Evolutionary conservation across 2,888 invertebrate species (phyloP).

Genomic region (Thysanoteuthis rhombus): DNA sequence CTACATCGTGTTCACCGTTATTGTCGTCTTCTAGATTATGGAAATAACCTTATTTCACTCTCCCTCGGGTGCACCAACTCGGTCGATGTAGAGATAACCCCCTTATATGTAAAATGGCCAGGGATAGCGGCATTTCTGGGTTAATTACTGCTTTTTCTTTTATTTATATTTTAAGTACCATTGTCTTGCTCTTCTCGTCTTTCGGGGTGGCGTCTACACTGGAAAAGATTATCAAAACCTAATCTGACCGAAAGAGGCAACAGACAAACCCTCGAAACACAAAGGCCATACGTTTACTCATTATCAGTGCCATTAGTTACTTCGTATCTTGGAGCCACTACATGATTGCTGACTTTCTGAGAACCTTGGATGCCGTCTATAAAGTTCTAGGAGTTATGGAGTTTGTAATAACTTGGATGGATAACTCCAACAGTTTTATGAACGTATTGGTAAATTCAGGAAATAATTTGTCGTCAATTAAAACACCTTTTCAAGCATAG

Average conservation of each 20-base stretch:
- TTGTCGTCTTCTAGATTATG: slow-evolving; percentile 35
- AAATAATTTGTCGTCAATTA: slow-evolving; percentile 36
- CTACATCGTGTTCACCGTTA: too few species aligned
- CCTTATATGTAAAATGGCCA: slow-evolving; percentile 41
- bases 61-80: slow-evolving; percentile 33
- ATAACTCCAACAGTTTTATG: slow-evolving; percentile 46
- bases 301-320: slow-evolving; percentile 41
- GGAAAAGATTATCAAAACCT: background rate
- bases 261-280: background rate
- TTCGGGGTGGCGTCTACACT: slow-evolving; percentile 34
- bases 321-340: slow-evolving; percentile 48
- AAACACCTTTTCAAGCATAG: background rate
- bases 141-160: slow-evolving; percentile 40
- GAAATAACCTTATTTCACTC: slow-evolving; percentile 40
- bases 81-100: slow-evolving; percentile 36
- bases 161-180: slow-evolving; percentile 42
- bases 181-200: slow-evolving; percentile 41
- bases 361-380: slow-evolving; percentile 34
- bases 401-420: slow-evolving; percentile 43
- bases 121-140: slow-evolving; percentile 40
- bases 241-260: background rate
- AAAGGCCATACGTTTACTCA: slow-evolving; percentile 35
- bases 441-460: slow-evolving; percentile 46
- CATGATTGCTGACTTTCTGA: slow-evolving; percentile 38
- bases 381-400: slow-evolving; percentile 35